Base-by-base conservation (phyloP, 2,113 vertebrate species). In the Apodemus sylvaticus region DNA sequence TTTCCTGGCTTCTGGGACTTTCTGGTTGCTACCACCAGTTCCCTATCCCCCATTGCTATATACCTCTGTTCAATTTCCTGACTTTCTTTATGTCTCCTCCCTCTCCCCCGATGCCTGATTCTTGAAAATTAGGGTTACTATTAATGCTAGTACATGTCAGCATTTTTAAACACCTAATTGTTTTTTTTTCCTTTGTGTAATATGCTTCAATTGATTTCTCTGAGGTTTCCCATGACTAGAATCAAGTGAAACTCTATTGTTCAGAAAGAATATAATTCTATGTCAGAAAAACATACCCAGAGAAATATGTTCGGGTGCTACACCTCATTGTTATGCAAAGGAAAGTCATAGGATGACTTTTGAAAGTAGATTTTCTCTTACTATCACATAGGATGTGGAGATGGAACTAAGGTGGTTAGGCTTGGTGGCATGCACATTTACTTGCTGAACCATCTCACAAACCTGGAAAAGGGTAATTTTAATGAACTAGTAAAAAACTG, bases 401-500 rank as follows among this genome's bases (percentile, higher is more conserved):
- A 58, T 82, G 11, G 20, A 82, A 42, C 24, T 31, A 1, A 17
- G 24, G 58, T 45, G 7, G 13, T 45, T 64, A 31, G 16, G 39
- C 26, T 45, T 85, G 8, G 24, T 64, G 45, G 58, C 7, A 45
- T 29, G 39, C 58, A 42, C 26, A 12, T 85, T 85, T 62, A 60
- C 14, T 4, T 45, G 6, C 81, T 10, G 3, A 62, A 39, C 60
- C 58, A 62, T 13, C 36, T 39, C 24, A 42, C n/a, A 26, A 29
- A 29, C n/a, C 24, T 19, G 58, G 42, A 70, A 64, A 29, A 79
- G 20, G 51, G 74, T 94, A 64, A 96, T 90, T 90, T 97, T 87
- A 62, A 85, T 90, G 53, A 87, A 29, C 31, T 88, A 4, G 3
- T 93, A 20, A 92, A 86, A 86, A 48, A 31, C n/a, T 90, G 39